Base-by-base conservation (phyloP, 2,797 vertebrate species). In the Furcifer pardalis region DNA sequence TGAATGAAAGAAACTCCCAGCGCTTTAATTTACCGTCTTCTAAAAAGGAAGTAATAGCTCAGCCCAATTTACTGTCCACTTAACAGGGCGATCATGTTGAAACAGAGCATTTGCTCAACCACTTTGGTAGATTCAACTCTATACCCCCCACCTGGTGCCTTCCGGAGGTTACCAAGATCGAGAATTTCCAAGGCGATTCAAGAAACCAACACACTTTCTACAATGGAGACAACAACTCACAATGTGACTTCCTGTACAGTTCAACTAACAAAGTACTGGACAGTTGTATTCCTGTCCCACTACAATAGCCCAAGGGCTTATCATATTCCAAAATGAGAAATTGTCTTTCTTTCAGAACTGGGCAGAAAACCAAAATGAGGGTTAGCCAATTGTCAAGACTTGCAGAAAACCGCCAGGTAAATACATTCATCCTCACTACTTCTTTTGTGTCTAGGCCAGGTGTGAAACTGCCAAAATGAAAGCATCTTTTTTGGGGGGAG, bases 1-100 rank as follows among this genome's bases (percentile, higher is more conserved):
- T 87, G 90, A 91, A 94, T 89, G 82, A 93, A 90, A 91, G 86
- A 91, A 91, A 78, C 87, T 81, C 78, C 80, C 21, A 78, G 65
- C 44, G 32, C 46, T 62, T 66, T 78, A 56, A 78, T 63, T 59
- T 82, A 84, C 63, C 73, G 83, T 66, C 21, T 19, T 66, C 2
- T 88, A 83, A 86, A 84, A 4, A 0, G 42, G 35, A 72, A 68
- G 5, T 81, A 90, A 85, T 75, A 85, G 85, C 68, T 0, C 37
- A 86, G 81, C 85, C n/a, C 84, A 44, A 2, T 56, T 56, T 88
- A 77, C 86, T 82, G 84, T 52, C 42, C 52, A 21, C 37, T 82
- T 5, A 44, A 49, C 83, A 44, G 35, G 82, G 87, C 40, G 84
- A 83, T 82, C 37, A 65, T 81, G 77, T 78, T 37, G 71, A 62